Base-by-base conservation (phyloP, 1,140 invertebrate genomes). In the Medauroidea extradentata region DNA sequence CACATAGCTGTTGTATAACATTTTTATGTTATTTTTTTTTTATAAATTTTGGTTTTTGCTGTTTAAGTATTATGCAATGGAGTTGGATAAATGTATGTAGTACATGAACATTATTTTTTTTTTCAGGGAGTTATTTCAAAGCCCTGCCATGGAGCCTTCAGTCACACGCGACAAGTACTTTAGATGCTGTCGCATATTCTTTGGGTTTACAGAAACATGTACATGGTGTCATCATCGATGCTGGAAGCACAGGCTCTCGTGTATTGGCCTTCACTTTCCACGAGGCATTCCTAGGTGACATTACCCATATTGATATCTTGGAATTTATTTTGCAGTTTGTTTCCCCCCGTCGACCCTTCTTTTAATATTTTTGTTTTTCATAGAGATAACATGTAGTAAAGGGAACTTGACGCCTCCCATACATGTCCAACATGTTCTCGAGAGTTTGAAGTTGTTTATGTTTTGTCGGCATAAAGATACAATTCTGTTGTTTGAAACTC, bases 181-280 rank as follows among this genome's bases (percentile, higher is more conserved):
- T 86, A 63, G 87, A 89, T 68, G 78, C 79, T 18, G 64, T 89
- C 27, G 85, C 84, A 39, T 82, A 83, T 64, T 78, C 75, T 58
- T 74, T 90, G 34, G 87, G 87, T 4, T 83, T 88, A 66, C 79
- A 86, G 70, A 83, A 87, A 59, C 81, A 84, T 24, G 86, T 91
- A 55, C 89, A 95, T 79, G 92, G 91, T 0, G 89, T 96, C n/a
- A 87, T 98, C 43, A 92, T 98, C 59, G 96, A 99, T 79, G 95
- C 94, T 1, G 96, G 96, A 13, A 96, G 93, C 21, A 98, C 96
- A 0, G 96, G 95, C 0, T 93, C 93, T 48, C 83, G 96, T 58
- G 84, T 98, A 11, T 79, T 96, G 63, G 90, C 94, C 0, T 98
- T 94, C 71, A 88, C 87, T 62, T 98, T 98, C 75, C 85, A 89